Percentiles rank a stretch among this genome's conserved stretches.
Evolutionary conservation across 1,140 invertebrate species (phyloP).

Genomic region (Drosophila arawakana): DNA sequence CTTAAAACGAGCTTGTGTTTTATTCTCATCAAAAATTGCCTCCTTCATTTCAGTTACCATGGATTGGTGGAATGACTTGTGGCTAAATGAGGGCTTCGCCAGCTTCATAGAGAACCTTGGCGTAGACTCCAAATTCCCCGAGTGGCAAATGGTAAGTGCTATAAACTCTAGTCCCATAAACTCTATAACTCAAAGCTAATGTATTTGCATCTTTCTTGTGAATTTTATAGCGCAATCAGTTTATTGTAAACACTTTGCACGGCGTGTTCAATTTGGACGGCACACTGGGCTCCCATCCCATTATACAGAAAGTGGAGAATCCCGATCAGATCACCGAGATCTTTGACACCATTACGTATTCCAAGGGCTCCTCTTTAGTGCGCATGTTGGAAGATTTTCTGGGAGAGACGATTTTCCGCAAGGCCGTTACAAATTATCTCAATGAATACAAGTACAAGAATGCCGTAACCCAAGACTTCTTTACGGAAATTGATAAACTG

Average conservation of each 20-base stretch:
- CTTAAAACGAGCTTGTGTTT: no score
- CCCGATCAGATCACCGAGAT: slow-evolving; percentile 96
- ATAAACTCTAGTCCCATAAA: slow-evolving; percentile 18
- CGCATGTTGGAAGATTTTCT: slow-evolving; percentile 96
- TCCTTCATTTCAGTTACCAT: slow-evolving; percentile 88
- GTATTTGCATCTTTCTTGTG: not conserved
- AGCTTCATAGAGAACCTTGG: slow-evolving; percentile 94
- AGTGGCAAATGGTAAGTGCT: slow-evolving; percentile 92
- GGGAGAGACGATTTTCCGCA: slow-evolving; percentile 90
- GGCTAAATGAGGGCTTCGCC: slow-evolving; percentile 97
- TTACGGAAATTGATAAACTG: slow-evolving; percentile 87
- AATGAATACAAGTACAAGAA: slow-evolving; percentile 90
- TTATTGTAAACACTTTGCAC: slow-evolving; percentile 90
- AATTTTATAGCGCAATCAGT: slow-evolving; percentile 87
- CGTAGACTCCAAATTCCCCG: slow-evolving; percentile 88
- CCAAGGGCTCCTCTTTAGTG: slow-evolving; percentile 95
- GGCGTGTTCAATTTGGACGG: slow-evolving; percentile 91
- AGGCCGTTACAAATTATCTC: slow-evolving; percentile 91
- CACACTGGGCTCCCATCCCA: slow-evolving; percentile 94
- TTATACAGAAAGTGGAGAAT: slow-evolving; percentile 92
- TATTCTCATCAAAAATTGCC: not conserved
- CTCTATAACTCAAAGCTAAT: slow-evolving; percentile 3
- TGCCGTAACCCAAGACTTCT: slow-evolving; percentile 92
- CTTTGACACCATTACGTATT: slow-evolving; percentile 97
- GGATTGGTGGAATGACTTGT: slow-evolving; percentile 97